phyloP scores from a whole-genome alignment of 2,113 vertebrate species.

The Mungos mungo region DNA sequence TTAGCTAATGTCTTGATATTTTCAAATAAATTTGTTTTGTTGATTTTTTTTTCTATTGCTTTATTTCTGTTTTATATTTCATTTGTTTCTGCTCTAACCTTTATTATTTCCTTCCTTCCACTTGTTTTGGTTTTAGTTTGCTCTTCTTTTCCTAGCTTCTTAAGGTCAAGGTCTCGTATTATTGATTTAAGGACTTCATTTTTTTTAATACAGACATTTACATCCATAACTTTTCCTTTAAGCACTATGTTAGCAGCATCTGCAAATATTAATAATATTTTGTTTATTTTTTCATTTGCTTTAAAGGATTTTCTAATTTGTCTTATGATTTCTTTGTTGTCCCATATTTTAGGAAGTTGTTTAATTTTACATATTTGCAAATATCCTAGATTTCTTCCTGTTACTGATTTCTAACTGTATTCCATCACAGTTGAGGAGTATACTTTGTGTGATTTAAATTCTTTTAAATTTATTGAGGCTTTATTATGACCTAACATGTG shows the following conservation, averaged over 20 bases:
- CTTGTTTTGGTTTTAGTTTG: neutral
- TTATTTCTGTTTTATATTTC: neutral
- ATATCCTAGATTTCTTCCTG: neutral
- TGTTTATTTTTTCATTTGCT: neutral
- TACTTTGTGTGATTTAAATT: neutral
- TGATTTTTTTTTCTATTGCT: neutral
- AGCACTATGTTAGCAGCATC: neutral
- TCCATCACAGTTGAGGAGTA: neutral
- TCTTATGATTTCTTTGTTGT: neutral
- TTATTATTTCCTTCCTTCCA: neutral
- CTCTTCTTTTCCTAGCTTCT: constrained; percentile 5
- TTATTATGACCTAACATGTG: neutral
- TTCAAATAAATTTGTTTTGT: neutral
- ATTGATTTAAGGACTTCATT: neutral
- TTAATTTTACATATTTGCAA: neutral
- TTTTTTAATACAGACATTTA: neutral
- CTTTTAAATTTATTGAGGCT: neutral
- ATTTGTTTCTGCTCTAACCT: neutral
- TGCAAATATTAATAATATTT: neutral
- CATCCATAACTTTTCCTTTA: neutral
- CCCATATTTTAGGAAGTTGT: neutral
- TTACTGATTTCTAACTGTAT: neutral
- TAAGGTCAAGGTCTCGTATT: neutral
- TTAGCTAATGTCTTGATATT: neutral
- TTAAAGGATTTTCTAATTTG: neutral